Conservation (phyloP, 2,113 vertebrate genomes). For the Epinephelus lanceolatus region DNA sequence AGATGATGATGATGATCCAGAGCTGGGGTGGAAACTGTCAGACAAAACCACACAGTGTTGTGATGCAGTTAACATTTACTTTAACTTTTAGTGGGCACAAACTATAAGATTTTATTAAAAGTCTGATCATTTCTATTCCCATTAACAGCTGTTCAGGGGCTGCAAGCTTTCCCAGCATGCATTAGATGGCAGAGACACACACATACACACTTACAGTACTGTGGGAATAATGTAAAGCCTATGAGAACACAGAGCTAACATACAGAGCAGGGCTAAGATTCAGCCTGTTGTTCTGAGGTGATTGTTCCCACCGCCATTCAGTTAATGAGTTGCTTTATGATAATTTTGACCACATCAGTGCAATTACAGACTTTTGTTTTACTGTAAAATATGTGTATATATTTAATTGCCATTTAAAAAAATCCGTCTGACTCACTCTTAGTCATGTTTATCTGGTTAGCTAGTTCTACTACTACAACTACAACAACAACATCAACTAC, state of each 20-base stretch:
- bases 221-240: neutral
- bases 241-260: neutral
- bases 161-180: slow-evolving; percentile 7
- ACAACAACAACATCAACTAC: no score
- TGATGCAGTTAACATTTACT: neutral
- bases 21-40: slow-evolving; percentile 25
- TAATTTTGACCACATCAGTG: no score
- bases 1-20: neutral
- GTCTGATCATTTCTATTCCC: neutral
- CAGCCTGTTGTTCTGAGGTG: neutral
- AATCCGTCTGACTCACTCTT: neutral
- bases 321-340: neutral
- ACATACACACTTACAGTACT: neutral
- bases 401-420: no score
- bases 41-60: slow-evolving; percentile 32
- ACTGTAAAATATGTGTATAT: no score
- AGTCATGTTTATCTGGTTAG: neutral
- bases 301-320: neutral
- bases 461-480: no score
- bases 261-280: neutral
- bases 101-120: neutral
- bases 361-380: no score
- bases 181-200: neutral
- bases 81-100: neutral
- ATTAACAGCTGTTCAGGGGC: neutral